Evolutionary conservation across 2,888 invertebrate genomes (phyloP).

Genomic region (Tetropium fuscum): DNA sequence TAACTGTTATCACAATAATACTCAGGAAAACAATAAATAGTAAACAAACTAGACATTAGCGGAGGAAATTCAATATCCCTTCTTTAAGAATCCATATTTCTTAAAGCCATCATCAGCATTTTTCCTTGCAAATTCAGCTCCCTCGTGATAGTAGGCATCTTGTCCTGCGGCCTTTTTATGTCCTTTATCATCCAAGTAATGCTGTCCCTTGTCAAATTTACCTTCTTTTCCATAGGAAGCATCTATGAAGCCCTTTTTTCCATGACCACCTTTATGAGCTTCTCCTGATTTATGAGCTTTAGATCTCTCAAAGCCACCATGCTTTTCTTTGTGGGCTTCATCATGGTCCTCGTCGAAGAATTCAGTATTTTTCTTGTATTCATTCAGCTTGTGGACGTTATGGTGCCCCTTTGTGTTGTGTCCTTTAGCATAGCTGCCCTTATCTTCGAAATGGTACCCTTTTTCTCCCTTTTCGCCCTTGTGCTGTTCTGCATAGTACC

Average conservation of each 20-base stretch:
- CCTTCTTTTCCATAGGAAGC: constrained; percentile 77
- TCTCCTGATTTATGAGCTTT: constrained; percentile 37
- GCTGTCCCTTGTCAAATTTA: constrained; percentile 79
- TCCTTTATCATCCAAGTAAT: constrained; percentile 79
- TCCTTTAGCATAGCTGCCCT: constrained; percentile 82
- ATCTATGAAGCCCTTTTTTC: constrained; percentile 35
- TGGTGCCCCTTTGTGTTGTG: constrained; percentile 86
- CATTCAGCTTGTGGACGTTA: constrained; percentile 83
- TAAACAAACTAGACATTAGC: background rate
- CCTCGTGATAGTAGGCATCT: constrained; percentile 52
- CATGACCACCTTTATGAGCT: constrained; percentile 31
- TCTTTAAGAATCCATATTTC: constrained; percentile 33
- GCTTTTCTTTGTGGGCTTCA: constrained; percentile 80
- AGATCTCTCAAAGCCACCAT: constrained; percentile 75
- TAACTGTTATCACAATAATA: background rate
- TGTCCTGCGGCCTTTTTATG: constrained; percentile 75
- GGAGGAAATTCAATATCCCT: constrained; percentile 1
- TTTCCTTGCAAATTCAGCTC: constrained; percentile 72
- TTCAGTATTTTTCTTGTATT: constrained; percentile 84
- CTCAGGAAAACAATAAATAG: background rate
- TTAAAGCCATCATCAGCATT: constrained; percentile 79
- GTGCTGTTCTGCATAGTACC: constrained; percentile 74
- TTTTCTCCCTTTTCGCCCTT: constrained; percentile 74
- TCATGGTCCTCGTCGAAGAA: constrained; percentile 86
- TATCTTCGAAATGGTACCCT: constrained; percentile 70